Percentiles rank a stretch among this genome's conserved stretches.
phyloP scores from a whole-genome alignment of 92 coral and sea anemone species.

The Chrysogorgia sp. region DNA sequence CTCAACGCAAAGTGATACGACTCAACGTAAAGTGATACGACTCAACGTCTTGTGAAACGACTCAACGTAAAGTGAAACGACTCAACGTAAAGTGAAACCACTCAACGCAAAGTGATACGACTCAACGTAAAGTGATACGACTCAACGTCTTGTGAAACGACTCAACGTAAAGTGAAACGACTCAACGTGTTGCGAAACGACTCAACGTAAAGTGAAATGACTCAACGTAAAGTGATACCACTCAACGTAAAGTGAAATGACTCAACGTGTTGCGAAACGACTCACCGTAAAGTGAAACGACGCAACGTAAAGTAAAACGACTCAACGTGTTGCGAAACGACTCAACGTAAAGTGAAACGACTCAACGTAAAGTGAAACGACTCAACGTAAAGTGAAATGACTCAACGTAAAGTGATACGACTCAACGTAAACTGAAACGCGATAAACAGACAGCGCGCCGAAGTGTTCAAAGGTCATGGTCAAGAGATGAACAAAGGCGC shows the following conservation, averaged over 20 bases:
- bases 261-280: not conserved
- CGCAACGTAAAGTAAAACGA: conserved; percentile 1
- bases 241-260: conserved; percentile 6
- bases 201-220: conserved; percentile 2
- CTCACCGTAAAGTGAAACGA: conserved; percentile 4
- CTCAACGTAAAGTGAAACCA: not conserved
- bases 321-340: not conserved
- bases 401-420: too few species aligned
- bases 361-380: conserved; percentile 6
- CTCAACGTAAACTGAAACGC: not conserved
- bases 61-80: conserved; percentile 6
- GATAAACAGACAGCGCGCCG: too few species aligned
- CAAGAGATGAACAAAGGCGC: conserved; percentile 2
- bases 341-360: conserved; percentile 9
- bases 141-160: not conserved
- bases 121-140: too few species aligned
- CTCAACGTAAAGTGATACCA: not conserved
- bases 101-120: too few species aligned
- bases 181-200: not conserved
- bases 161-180: conserved; percentile 9
- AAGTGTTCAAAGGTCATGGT: not conserved
- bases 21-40: too few species aligned
- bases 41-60: too few species aligned
- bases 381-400: not conserved
- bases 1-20: too few species aligned